phyloP scores from a whole-genome alignment of 1,140 invertebrate genomes.

The Pseudomyrmex cubaensis region DNA sequence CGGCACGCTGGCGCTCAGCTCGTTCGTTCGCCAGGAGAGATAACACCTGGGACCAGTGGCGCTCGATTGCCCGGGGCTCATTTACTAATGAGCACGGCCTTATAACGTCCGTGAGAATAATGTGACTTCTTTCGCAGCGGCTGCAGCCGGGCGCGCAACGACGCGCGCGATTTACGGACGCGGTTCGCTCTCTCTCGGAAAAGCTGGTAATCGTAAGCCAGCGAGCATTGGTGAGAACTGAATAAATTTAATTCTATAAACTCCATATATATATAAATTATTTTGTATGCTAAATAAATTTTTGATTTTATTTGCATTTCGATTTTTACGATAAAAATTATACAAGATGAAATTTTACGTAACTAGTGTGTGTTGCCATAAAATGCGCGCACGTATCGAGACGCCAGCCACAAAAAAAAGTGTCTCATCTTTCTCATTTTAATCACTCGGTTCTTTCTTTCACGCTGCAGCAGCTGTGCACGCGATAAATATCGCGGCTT shows the following conservation, averaged over 20 bases:
- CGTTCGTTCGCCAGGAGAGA: conserved; percentile 71
- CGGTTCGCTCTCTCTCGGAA: conserved; percentile 5
- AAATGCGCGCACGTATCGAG: not conserved
- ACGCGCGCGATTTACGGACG: conserved; percentile 51
- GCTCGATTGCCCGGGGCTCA: conserved; percentile 79
- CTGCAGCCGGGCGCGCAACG: conserved; percentile 13
- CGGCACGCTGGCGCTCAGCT: conserved; percentile 9
- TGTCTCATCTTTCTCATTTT: not conserved
- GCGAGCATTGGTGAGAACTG: not conserved
- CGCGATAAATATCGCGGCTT: conserved; percentile 5
- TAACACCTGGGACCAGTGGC: conserved; percentile 79
- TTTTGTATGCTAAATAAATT: not conserved
- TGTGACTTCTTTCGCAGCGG: conserved; percentile 65
- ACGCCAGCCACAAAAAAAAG: too few species aligned
- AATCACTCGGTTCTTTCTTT: too few species aligned
- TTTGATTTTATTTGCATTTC: too few species aligned
- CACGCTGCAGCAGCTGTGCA: not conserved
- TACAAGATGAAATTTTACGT: too few species aligned
- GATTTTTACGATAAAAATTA: too few species aligned
- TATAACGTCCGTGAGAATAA: conserved; percentile 70
- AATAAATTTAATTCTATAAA: not conserved
- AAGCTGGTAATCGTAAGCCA: conserved; percentile 11
- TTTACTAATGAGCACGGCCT: conserved; percentile 82
- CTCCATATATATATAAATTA: not conserved
- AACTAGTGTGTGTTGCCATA: too few species aligned